A percentile compares a stretch with the other conserved stretches of the same genome.
Evolutionary conservation across 1,140 invertebrate species (phyloP).

Genomic region (Micrasema longulum): DNA sequence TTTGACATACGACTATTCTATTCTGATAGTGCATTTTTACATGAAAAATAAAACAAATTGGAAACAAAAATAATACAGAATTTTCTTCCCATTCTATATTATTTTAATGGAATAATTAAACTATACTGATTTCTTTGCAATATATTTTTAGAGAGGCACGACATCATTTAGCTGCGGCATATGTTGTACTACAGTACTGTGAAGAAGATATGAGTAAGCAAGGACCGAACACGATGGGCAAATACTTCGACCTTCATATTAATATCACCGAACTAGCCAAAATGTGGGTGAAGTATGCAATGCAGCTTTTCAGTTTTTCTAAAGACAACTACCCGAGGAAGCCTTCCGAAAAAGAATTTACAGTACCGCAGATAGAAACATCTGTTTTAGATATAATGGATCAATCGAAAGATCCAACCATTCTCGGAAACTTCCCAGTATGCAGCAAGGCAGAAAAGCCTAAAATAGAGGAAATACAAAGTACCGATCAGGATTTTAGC

Average conservation of each 20-base stretch:
- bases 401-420: conserved; percentile 8
- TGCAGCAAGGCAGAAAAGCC: not conserved
- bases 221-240: conserved; percentile 1
- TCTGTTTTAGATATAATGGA: not conserved
- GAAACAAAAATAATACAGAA: too few relatives aligned
- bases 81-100: too few relatives aligned
- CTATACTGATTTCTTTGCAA: not conserved
- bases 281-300: conserved; percentile 30
- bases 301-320: conserved; percentile 1
- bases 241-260: conserved; percentile 2
- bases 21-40: too few relatives aligned
- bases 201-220: conserved; percentile 21
- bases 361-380: not conserved
- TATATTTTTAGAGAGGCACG: conserved; percentile 10
- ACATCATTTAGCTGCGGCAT: conserved; percentile 19
- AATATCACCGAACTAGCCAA: conserved; percentile 17
- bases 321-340: conserved; percentile 8
- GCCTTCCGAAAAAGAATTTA: not conserved
- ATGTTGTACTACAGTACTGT: conserved; percentile 24
- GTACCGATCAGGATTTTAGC: conserved; percentile 1
- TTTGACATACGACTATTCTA: too few relatives aligned
- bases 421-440: not conserved
- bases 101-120: too few relatives aligned
- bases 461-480: not conserved
- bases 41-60: too few relatives aligned